Conservation (phyloP, 2,113 vertebrate species). For the Nannospalax galili region DNA sequence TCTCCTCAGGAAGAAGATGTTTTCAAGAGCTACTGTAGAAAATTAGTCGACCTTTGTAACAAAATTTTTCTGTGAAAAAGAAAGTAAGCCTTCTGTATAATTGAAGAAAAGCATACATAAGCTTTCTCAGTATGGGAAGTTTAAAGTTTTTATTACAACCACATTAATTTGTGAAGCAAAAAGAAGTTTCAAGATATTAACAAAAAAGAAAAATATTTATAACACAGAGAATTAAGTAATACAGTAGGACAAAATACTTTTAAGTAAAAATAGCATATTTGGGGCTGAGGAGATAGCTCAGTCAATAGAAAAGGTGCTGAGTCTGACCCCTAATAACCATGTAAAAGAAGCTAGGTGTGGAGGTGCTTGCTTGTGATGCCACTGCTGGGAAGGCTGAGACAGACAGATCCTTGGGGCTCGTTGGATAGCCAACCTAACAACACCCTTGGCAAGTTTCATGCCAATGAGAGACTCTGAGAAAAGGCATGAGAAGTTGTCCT, state of each 20-base stretch:
- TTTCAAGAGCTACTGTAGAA: neutral
- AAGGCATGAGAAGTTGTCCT: neutral
- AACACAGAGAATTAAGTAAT: constrained; percentile 15
- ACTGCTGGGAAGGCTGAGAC: neutral
- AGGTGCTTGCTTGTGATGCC: neutral
- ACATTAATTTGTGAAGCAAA: neutral
- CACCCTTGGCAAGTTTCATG: neutral
- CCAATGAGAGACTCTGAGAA: neutral
- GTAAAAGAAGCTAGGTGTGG: neutral
- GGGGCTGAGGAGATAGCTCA: neutral
- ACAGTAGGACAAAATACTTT: neutral
- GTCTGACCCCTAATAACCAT: neutral
- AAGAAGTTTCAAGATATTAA: neutral
- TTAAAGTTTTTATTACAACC: neutral
- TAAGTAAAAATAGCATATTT: constrained; percentile 3
- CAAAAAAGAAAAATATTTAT: neutral
- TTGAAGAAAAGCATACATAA: neutral
- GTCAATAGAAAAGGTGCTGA: neutral
- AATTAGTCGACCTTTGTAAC: neutral
- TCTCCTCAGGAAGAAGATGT: neutral
- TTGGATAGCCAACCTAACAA: too few relatives aligned
- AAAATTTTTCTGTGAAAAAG: neutral
- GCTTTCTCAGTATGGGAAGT: neutral
- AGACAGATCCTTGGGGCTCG: neutral
- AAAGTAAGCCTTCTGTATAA: neutral